Conservation (phyloP, 2,113 vertebrate genomes). For the Bombycilla garrulus region DNA sequence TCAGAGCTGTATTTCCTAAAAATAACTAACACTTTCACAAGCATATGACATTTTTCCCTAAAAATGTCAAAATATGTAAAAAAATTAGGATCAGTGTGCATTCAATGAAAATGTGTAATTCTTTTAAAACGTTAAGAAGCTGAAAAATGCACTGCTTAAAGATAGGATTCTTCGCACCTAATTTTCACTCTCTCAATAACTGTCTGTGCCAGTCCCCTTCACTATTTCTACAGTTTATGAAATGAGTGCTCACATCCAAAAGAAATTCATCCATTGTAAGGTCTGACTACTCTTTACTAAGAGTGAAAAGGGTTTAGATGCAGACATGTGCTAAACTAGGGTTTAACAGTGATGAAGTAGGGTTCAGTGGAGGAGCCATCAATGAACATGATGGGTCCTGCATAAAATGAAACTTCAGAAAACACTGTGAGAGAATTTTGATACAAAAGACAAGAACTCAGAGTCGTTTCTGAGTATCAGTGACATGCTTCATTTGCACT, state of each 20-base stretch:
- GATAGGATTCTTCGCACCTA: not conserved
- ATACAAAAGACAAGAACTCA: not conserved
- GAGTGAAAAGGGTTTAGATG: not conserved
- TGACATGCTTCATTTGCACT: not conserved
- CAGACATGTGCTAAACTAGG: not conserved
- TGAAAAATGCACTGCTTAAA: not conserved
- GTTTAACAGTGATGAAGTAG: not conserved
- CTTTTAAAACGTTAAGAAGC: not conserved
- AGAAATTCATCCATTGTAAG: not conserved
- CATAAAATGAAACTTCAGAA: not conserved
- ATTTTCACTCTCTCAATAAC: not conserved
- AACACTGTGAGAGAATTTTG: not conserved
- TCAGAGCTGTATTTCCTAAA: not conserved
- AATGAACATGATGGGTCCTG: accelerated
- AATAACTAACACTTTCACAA: not conserved
- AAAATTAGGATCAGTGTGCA: not conserved
- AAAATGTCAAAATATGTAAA: not conserved
- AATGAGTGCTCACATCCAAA: not conserved
- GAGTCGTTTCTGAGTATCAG: not conserved
- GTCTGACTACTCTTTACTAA: not conserved
- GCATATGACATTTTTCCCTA: not conserved
- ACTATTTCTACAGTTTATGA: not conserved
- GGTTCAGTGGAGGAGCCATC: not conserved
- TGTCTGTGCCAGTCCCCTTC: not conserved
- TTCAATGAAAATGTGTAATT: not conserved